phyloP scores from a whole-genome alignment of 1,140 invertebrate genomes.

The Tribolium castaneum region DNA sequence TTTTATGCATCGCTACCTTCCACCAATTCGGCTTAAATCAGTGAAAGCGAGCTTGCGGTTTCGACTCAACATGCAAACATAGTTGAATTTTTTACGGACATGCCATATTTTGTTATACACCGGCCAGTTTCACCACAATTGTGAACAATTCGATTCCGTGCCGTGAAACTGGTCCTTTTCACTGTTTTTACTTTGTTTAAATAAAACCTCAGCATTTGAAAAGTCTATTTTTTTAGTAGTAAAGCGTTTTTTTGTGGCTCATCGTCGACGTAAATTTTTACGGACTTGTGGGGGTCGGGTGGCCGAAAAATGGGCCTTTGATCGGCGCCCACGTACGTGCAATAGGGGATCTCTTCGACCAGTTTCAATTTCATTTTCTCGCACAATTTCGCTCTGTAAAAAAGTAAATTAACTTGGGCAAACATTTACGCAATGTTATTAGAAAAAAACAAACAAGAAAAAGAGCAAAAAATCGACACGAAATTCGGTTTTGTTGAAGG shows the following conservation, averaged over 20 bases:
- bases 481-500: background rate
- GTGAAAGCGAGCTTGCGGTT: slow-evolving; percentile 24
- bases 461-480: background rate
- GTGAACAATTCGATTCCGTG: background rate
- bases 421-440: background rate
- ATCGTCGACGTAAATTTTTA: slow-evolving; percentile 57
- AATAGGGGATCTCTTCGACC: slow-evolving; percentile 59
- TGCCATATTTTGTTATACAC: slow-evolving; percentile 26
- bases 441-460: background rate
- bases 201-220: background rate
- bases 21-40: background rate
- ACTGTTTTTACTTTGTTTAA: slow-evolving; percentile 19
- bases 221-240: slow-evolving; percentile 47
- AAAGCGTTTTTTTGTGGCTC: slow-evolving; percentile 48
- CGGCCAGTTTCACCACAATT: slow-evolving; percentile 6
- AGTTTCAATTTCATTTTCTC: slow-evolving; percentile 58
- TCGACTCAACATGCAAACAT: slow-evolving; percentile 13
- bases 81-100: slow-evolving; percentile 29
- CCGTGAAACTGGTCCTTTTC: slow-evolving; percentile 7
- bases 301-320: slow-evolving; percentile 57
- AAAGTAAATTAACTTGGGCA: slow-evolving; percentile 31
- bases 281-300: slow-evolving; percentile 52
- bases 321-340: slow-evolving; percentile 54
- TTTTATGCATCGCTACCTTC: slow-evolving; percentile 30
- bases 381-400: slow-evolving; percentile 58